Percentiles rank a stretch among this genome's conserved stretches.
These are phyloP conservation scores for Mallotus villosus DNA, from an alignment of 2,797 vertebrate genomes.

Conservation along the genomic window DNA sequence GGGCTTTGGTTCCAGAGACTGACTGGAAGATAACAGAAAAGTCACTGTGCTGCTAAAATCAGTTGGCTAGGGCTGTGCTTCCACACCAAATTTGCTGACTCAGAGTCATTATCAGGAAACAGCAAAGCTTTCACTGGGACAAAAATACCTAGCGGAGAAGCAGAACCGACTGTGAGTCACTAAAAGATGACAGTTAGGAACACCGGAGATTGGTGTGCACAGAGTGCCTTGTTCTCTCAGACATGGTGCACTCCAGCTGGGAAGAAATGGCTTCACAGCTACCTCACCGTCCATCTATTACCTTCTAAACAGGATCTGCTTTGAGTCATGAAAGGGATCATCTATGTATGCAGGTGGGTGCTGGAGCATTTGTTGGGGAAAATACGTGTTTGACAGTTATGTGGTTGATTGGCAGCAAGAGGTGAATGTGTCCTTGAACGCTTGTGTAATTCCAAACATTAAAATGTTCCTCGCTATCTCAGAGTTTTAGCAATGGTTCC, in stretches of 20 bases:
- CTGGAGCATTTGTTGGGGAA: no score
- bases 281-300: slow-evolving; percentile 27
- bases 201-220: background rate
- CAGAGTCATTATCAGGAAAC: background rate
- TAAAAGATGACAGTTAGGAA: background rate
- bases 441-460: background rate
- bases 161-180: background rate
- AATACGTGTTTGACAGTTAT: no score
- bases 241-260: slow-evolving; percentile 34
- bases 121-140: background rate
- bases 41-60: no score
- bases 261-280: slow-evolving; percentile 20
- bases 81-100: background rate
- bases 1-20: no score
- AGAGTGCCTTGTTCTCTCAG: slow-evolving; percentile 37
- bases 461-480: background rate
- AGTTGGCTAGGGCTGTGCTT: no score
- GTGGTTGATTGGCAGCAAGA: background rate
- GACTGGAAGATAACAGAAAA: no score
- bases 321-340: slow-evolving; percentile 3
- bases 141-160: background rate
- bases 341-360: no score
- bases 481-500: background rate
- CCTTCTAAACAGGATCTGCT: slow-evolving; percentile 4
- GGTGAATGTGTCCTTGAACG: no score